Base-by-base conservation (phyloP, 2,113 vertebrate species). In the Pelobates fuscus region DNA sequence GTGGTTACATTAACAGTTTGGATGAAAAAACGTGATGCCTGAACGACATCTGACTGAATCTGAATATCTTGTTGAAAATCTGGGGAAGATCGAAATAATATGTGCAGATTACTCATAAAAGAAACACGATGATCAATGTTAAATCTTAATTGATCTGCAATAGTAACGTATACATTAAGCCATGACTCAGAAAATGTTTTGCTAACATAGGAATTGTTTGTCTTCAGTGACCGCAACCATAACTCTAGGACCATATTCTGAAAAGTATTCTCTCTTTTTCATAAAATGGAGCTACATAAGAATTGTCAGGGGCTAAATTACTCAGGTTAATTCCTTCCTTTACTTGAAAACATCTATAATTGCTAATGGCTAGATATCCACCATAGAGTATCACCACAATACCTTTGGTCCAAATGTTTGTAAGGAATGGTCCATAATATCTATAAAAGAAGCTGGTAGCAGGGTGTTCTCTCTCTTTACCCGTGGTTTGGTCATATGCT, bases 201-300 rank as follows among this genome's bases (percentile, higher is more conserved):
- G 23, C 81, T 74, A 67, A 87, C 77, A 62, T 73, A 88, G 4
- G 10, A 0, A 73, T 75, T 81, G 8, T 61, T 78, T 86, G 2
- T 84, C 72, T 52, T 87, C 68, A 41, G 85, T 91, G 63, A 95
- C 80, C 20, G 88, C 82, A 26, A 93, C 87, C 90, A 91, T 93
- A 43, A 89, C 80, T 27, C 82, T 89, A 17, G 82, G 82, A 66
- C 91, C 86, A 8, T 85, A 91, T 18, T 83, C 67, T 44, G 79
- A 86, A 82, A 95, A 90, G 63, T 84, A 86, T 5, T 81, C 81
- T 85, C 78, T 93, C 87, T 6, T 79, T 25, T 18, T 89, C 67
- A 78, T 91, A 92, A 80, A 86, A 93, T 20, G 64, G 79, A 75
- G 78, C 67, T 1, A 93, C 78, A 54, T 87, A 90, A 54, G 91